Conservation (phyloP, 1,140 invertebrate genomes). For the Drosophila obscura region DNA sequence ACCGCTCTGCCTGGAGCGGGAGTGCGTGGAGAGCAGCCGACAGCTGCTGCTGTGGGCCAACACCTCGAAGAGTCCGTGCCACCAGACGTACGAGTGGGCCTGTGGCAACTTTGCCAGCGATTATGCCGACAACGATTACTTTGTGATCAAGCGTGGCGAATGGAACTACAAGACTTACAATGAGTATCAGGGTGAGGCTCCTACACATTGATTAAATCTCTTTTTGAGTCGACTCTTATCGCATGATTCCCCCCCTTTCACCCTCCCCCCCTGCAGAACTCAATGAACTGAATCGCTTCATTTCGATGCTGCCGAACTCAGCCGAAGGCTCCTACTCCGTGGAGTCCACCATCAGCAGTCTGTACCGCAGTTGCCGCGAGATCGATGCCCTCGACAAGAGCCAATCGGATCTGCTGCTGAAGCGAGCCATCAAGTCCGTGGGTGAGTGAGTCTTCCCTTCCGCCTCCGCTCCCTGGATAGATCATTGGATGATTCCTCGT, state of each 20-base stretch:
- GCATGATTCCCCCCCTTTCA: background rate
- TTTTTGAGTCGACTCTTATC: fast-evolving
- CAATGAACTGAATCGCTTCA: slow-evolving; percentile 82
- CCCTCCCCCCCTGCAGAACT: slow-evolving; percentile 53
- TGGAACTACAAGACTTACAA: slow-evolving; percentile 83
- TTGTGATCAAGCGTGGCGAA: slow-evolving; percentile 80
- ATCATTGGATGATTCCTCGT: slow-evolving; percentile 16
- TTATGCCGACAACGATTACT: slow-evolving; percentile 73
- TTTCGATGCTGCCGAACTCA: slow-evolving; percentile 76
- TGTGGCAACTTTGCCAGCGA: slow-evolving; percentile 79
- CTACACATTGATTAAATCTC: background rate
- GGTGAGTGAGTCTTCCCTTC: slow-evolving; percentile 67
- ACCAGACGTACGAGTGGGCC: slow-evolving; percentile 81
- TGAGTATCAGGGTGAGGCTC: slow-evolving; percentile 79
- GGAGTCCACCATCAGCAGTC: slow-evolving; percentile 72
- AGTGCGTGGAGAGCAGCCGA: slow-evolving; percentile 77
- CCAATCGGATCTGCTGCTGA: slow-evolving; percentile 73
- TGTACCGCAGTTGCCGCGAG: slow-evolving; percentile 77
- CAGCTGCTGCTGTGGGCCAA: slow-evolving; percentile 81
- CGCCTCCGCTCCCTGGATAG: background rate
- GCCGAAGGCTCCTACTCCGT: slow-evolving; percentile 68
- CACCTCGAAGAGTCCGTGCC: slow-evolving; percentile 72
- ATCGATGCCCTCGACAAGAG: slow-evolving; percentile 79
- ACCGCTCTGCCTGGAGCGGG: slow-evolving; percentile 75
- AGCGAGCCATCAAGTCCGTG: slow-evolving; percentile 73